Conservation (phyloP, 2,797 vertebrate species). For the Acipenser ruthenus region DNA sequence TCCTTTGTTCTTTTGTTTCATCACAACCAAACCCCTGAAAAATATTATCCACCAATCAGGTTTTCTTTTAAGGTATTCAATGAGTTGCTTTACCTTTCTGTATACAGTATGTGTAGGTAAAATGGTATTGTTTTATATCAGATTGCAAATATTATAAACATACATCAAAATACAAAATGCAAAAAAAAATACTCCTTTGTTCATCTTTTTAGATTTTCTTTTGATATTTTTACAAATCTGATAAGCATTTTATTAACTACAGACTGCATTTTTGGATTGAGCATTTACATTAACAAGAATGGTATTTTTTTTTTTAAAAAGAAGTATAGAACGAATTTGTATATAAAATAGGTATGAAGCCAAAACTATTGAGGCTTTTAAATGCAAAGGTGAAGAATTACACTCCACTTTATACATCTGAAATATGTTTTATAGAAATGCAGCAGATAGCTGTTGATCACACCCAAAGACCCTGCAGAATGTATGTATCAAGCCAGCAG, state of each 20-base stretch:
- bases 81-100: constrained; percentile 32
- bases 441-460: constrained; percentile 61
- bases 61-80: constrained; percentile 45
- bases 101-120: constrained; percentile 17
- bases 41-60: constrained; percentile 59
- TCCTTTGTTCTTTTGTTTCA: constrained; percentile 94
- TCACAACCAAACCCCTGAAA: constrained; percentile 91
- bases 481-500: constrained; percentile 37
- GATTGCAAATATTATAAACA: no score
- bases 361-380: no score
- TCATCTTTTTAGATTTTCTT: no score
- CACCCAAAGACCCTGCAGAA: constrained; percentile 78
- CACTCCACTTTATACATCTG: background rate
- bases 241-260: no score
- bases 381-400: no score
- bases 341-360: no score
- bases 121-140: no score
- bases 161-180: no score
- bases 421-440: background rate
- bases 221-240: no score
- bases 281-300: no score
- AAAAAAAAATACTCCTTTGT: constrained; percentile 17
- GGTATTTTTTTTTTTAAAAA: constrained; percentile 29
- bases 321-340: no score
- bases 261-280: no score